A percentile compares a stretch with the other conserved stretches of the same genome.
Evolutionary conservation across 2,113 vertebrate species (phyloP).

Genomic region (Puma concolor): DNA sequence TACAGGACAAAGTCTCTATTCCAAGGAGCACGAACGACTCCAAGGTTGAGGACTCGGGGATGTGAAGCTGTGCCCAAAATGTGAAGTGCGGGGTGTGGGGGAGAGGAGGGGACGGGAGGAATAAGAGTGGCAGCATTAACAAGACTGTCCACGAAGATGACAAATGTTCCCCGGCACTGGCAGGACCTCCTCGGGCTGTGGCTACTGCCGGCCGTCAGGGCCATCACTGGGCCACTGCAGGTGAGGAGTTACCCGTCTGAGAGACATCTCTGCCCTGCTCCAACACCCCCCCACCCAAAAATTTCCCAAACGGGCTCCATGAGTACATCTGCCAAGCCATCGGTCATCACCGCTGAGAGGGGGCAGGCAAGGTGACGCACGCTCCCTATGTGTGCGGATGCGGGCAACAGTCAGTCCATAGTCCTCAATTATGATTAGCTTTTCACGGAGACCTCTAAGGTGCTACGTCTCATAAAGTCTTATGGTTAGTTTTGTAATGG

Average conservation of each 20-base stretch:
- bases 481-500: background rate
- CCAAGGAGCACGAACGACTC: background rate
- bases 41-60: background rate
- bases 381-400: fast-evolving
- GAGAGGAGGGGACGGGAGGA: fast-evolving
- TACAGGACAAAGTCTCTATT: background rate
- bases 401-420: background rate
- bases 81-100: background rate
- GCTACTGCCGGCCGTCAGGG: background rate
- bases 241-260: background rate
- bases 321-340: background rate
- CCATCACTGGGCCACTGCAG: background rate
- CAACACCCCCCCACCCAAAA: background rate
- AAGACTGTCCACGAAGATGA: background rate
- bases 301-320: background rate
- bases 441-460: background rate
- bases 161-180: background rate
- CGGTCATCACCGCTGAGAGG: fast-evolving
- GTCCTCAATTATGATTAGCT: too few species aligned
- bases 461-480: background rate
- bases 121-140: fast-evolving
- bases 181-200: background rate
- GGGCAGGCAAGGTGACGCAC: background rate
- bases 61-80: background rate
- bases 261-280: background rate